A percentile compares a stretch with the other conserved stretches of the same genome.
phyloP scores from a whole-genome alignment of 2,888 invertebrate genomes.

The Rosalia funebris region DNA sequence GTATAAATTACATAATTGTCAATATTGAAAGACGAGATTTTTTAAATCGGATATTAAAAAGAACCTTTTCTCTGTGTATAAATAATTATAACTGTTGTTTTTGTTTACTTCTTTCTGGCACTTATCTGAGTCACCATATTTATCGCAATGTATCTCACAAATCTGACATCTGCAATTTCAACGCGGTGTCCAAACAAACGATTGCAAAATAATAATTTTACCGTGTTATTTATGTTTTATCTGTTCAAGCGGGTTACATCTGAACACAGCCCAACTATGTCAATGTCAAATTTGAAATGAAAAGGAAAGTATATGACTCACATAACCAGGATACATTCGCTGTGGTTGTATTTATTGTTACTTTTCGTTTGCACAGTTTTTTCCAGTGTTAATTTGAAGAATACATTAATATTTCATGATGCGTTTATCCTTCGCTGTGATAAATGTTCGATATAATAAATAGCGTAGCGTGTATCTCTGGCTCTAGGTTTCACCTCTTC shows the following conservation, averaged over 20 bases:
- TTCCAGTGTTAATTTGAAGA: not conserved
- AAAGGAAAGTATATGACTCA: slow-evolving; percentile 29
- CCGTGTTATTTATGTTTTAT: not conserved
- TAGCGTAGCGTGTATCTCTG: no score
- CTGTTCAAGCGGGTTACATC: not conserved
- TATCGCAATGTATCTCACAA: no score
- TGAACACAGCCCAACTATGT: slow-evolving; percentile 6
- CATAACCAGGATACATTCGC: not conserved
- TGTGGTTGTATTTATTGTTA: not conserved
- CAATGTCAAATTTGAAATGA: slow-evolving; percentile 27
- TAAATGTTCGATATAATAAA: not conserved
- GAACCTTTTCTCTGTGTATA: no score
- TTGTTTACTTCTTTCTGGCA: no score
- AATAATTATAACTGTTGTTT: no score
- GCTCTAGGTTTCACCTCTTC: no score
- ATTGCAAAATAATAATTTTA: not conserved
- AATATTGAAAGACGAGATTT: no score
- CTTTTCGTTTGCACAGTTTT: not conserved
- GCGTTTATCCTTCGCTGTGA: not conserved
- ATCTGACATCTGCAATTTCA: no score
- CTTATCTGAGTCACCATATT: no score
- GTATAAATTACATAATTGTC: no score
- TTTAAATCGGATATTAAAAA: no score
- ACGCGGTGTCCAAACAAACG: no score
- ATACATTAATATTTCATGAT: not conserved